Conservation (phyloP, 2,797 vertebrate species). For the Holocentrus rufus region DNA sequence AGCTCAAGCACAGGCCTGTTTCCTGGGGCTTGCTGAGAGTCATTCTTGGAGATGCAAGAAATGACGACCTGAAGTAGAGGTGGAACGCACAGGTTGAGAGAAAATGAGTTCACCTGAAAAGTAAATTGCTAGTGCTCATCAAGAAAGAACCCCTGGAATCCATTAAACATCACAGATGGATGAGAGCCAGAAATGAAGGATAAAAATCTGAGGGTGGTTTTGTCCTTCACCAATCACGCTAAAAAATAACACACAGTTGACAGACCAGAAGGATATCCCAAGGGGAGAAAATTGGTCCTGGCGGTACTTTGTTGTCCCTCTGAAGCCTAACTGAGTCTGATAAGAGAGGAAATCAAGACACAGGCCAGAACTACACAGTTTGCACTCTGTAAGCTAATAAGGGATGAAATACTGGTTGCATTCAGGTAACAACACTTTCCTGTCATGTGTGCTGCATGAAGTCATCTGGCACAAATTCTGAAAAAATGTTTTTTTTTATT, state of each 20-base stretch:
- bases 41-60: neutral
- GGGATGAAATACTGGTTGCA: neutral
- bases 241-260: slow-evolving; percentile 2
- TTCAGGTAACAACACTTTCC: neutral
- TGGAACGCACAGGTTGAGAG: neutral
- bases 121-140: no score
- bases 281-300: slow-evolving; percentile 32
- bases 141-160: no score
- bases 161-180: no score
- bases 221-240: neutral
- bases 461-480: no score
- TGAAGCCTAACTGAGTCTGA: neutral
- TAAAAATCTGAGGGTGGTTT: no score
- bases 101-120: neutral
- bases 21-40: no score
- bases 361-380: slow-evolving; percentile 17
- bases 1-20: no score
- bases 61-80: neutral
- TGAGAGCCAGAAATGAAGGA: no score
- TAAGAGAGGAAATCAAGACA: slow-evolving; percentile 22
- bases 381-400: slow-evolving; percentile 35
- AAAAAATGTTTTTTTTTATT: no score
- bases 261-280: slow-evolving; percentile 1
- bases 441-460: no score
- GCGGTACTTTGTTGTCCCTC: slow-evolving; percentile 35